A percentile compares a stretch with the other conserved stretches of the same genome.
Evolutionary conservation across 2,888 invertebrate species (phyloP).

Genomic region (Agrilus biguttatus): DNA sequence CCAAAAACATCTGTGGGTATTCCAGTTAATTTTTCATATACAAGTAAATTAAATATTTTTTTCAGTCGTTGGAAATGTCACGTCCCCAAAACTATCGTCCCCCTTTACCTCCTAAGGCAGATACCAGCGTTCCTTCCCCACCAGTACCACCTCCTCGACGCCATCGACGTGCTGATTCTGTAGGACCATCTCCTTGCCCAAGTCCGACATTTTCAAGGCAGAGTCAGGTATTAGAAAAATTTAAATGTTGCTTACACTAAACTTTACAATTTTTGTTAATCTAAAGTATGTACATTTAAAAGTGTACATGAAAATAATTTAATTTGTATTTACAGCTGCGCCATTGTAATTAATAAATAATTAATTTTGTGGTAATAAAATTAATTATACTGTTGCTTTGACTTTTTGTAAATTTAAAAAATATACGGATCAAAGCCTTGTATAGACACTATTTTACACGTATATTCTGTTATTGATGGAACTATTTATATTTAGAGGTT

Average conservation of each 20-base stretch:
- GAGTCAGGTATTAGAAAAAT: conserved; percentile 22
- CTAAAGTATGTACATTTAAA: too few species aligned
- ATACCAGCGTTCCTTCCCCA: conserved; percentile 30
- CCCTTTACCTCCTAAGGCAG: conserved; percentile 55
- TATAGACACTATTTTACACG: neutral
- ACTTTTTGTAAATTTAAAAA: neutral
- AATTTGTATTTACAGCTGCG: too few species aligned
- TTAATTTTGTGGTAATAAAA: neutral
- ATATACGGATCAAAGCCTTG: neutral
- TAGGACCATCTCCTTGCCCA: conserved; percentile 33
- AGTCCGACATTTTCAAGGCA: conserved; percentile 32
- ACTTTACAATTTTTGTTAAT: neutral
- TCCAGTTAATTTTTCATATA: too few species aligned
- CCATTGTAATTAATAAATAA: neutral
- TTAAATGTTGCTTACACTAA: neutral
- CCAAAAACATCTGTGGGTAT: too few species aligned
- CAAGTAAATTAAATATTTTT: too few species aligned
- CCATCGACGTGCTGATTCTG: conserved; percentile 38
- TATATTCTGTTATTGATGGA: too few species aligned
- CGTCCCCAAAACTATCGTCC: conserved; percentile 30
- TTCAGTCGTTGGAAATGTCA: conserved; percentile 1
- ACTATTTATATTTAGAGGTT: too few species aligned
- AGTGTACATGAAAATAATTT: too few species aligned
- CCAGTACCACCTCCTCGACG: conserved; percentile 53
- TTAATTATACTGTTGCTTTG: neutral